Percentiles rank a stretch among this genome's conserved stretches.
Evolutionary conservation across 2,113 vertebrate genomes (phyloP).

Genomic region (Trochalopteron elliotii): DNA sequence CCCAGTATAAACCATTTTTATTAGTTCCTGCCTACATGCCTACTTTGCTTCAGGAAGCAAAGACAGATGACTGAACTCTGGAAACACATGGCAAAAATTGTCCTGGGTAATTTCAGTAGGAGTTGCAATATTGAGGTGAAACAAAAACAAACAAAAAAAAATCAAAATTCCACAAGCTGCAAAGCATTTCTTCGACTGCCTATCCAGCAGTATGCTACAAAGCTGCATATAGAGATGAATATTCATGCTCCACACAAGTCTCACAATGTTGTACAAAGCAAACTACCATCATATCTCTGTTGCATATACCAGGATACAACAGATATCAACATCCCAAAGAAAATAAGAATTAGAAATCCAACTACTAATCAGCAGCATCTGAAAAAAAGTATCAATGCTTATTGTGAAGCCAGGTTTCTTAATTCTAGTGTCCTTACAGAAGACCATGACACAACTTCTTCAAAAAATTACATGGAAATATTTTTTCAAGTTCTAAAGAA

Average conservation of each 20-base stretch:
- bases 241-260: not conserved
- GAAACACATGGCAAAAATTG: not conserved
- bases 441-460: not conserved
- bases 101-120: not conserved
- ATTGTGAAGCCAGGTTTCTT: not conserved
- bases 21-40: not conserved
- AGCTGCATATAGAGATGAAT: not conserved
- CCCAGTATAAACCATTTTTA: not conserved
- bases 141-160: not conserved
- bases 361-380: not conserved
- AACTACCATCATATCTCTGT: not conserved
- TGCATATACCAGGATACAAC: not conserved
- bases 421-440: not conserved
- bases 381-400: not conserved
- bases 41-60: not conserved
- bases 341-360: not conserved
- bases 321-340: not conserved
- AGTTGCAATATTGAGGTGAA: not conserved
- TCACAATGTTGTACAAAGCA: not conserved
- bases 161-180: not conserved
- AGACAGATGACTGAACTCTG: not conserved
- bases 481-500: not conserved
- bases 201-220: not conserved
- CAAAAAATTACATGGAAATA: not conserved
- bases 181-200: not conserved